Percentiles rank a stretch among this genome's conserved stretches.
Conservation (phyloP, 2,113 vertebrate species). For the Coryphaenoides rupestris region DNA sequence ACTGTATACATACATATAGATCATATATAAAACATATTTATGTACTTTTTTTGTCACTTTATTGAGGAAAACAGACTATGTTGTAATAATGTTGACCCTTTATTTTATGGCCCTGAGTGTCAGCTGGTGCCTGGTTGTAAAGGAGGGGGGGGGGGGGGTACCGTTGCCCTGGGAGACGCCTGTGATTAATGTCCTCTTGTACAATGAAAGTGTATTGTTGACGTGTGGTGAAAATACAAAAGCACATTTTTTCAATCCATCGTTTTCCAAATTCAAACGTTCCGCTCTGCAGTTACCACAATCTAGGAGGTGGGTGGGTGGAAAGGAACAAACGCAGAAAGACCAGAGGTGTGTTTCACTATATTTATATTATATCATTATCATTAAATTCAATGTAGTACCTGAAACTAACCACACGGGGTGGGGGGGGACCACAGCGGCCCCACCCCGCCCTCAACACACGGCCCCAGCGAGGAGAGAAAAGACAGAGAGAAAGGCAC, state of each 20-base stretch:
- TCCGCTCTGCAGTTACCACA: not conserved
- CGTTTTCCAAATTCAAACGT: not conserved
- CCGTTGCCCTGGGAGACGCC: no score
- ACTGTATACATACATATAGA: no score
- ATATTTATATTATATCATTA: conserved; percentile 79
- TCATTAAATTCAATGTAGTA: conserved; percentile 76
- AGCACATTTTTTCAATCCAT: not conserved
- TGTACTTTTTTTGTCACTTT: no score
- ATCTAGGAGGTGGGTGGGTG: no score
- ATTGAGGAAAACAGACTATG: no score
- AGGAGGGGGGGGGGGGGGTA: no score
- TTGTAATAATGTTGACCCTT: no score
- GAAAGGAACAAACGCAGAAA: conserved; percentile 21
- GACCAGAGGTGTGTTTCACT: conserved; percentile 64
- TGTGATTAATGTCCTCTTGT: no score
- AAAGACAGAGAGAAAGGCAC: conserved; percentile 71
- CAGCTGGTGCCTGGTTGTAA: no score
- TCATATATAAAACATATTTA: no score
- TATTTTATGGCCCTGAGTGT: no score
- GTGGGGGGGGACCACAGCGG: conserved; percentile 52
- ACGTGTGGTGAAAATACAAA: not conserved
- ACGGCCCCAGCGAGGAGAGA: conserved; percentile 71
- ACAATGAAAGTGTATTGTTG: no score
- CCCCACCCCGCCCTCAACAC: conserved; percentile 63
- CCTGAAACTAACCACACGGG: conserved; percentile 78